Conservation (phyloP, 2,888 invertebrate species). For the Oscheius sp. region DNA sequence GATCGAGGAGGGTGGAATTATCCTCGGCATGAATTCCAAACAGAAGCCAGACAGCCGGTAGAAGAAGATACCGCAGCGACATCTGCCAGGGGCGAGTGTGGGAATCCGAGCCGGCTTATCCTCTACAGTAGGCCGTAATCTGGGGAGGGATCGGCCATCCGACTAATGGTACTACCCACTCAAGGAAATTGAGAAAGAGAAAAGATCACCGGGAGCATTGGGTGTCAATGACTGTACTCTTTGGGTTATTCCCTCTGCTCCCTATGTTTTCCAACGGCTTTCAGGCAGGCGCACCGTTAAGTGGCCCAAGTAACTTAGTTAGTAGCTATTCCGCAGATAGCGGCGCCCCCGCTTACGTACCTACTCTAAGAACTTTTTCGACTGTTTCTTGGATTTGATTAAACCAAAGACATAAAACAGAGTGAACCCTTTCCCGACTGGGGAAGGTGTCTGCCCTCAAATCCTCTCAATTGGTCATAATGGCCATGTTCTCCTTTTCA, state of each 20-base stretch:
- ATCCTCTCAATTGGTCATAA: too few relatives aligned
- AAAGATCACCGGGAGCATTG: too few relatives aligned
- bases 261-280: too few relatives aligned
- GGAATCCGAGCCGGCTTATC: slow-evolving; percentile 7
- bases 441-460: too few relatives aligned
- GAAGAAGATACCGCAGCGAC: neutral
- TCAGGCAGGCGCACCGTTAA: neutral
- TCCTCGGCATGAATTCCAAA: slow-evolving; percentile 2
- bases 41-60: neutral
- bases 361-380: neutral
- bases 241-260: too few relatives aligned
- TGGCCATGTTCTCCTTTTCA: too few relatives aligned
- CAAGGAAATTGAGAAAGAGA: too few relatives aligned
- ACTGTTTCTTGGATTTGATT: neutral
- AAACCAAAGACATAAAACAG: neutral
- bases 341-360: slow-evolving; percentile 32
- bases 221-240: too few relatives aligned
- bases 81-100: slow-evolving; percentile 11
- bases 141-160: neutral
- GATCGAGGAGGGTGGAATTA: slow-evolving; percentile 9
- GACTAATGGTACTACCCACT: neutral
- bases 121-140: slow-evolving; percentile 18
- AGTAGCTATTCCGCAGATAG: slow-evolving; percentile 29
- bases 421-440: too few relatives aligned
- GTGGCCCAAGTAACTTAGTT: slow-evolving; percentile 26